Evolutionary conservation across 2,888 invertebrate genomes (phyloP).

Genomic region (Siphonodentalium dalli): DNA sequence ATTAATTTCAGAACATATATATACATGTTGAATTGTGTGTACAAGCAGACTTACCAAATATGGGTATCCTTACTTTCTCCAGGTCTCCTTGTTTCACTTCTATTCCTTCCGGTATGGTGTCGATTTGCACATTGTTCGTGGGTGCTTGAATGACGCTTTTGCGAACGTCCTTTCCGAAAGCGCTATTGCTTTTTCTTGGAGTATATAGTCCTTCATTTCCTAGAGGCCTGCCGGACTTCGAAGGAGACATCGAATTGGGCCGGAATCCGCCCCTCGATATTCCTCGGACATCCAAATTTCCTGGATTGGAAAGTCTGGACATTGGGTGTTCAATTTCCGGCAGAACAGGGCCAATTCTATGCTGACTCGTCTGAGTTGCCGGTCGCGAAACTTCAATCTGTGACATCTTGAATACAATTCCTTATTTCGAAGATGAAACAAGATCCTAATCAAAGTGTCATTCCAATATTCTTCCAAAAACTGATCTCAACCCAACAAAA

Average conservation of each 20-base stretch:
- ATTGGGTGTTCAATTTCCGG: constrained; percentile 60
- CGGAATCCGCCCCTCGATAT: constrained; percentile 49
- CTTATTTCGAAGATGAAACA: too few species aligned
- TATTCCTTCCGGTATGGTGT: constrained; percentile 59
- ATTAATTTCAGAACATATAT: too few species aligned
- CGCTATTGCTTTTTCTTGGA: constrained; percentile 41
- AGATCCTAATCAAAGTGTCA: too few species aligned
- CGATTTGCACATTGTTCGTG: constrained; percentile 31
- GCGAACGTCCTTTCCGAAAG: constrained; percentile 39
- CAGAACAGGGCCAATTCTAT: constrained; percentile 37
- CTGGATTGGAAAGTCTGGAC: constrained; percentile 55
- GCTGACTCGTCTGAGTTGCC: constrained; percentile 36
- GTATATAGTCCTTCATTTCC: constrained; percentile 46
- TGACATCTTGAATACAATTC: constrained; percentile 37
- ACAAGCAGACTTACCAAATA: constrained; percentile 64
- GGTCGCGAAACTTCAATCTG: constrained; percentile 45
- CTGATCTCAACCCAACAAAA: too few species aligned
- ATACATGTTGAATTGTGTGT: too few species aligned
- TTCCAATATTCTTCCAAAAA: too few species aligned
- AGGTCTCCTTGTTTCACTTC: constrained; percentile 59
- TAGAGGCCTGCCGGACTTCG: constrained; percentile 46
- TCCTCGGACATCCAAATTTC: constrained; percentile 52
- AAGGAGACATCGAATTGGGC: constrained; percentile 36
- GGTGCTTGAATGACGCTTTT: constrained; percentile 18
- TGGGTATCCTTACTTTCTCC: constrained; percentile 53